Base-by-base conservation (phyloP, 2,797 vertebrate species). In the Schizopygopsis malacanthus region DNA sequence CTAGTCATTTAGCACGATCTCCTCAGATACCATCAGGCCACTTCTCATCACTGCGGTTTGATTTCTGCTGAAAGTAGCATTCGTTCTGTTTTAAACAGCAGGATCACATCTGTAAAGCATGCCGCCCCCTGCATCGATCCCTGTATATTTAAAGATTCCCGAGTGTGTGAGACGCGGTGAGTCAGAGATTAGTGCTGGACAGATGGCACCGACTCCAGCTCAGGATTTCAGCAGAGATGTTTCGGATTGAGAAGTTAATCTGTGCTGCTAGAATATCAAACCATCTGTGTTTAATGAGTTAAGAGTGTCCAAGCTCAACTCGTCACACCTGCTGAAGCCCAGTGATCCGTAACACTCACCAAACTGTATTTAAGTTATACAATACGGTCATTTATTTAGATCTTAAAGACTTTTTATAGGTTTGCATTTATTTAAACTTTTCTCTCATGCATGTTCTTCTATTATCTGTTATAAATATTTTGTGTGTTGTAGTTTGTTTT, bases 21-120 rank as follows among this genome's bases (percentile, higher is more conserved):
- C 92, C 83, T 87, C 67, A 90, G 89, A 72, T 56, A 33, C 77
- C 59, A 88, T 45, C 43, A 12, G 86, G 90, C 89, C 82, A 82
- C 13, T 78, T 72, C 63, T 79, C 72, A 5, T 73, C 13, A 50
- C 91, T 91, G 91, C 90, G 70, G 80, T 90, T 85, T 4, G 87
- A 89, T 94, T 94, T 93, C 91, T 85, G 91, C 93, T 94, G 93
- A 93, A 93, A 94, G 94, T 94, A 93, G 92, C 91, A 89, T 76
- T 94, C 37, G 93, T 92, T 56, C 88, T 89, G 88, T 88, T 89
- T 78, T 33, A 86, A 25, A 88, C 85, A 89, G 85, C 86, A 84
- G 91, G 93, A 93, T 93, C 88, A 91, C 91, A 94, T 92, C 92
- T 87, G 69, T 69, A 85, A 90, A 87, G 85, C 82, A 86, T 22